Percentiles rank a stretch among this genome's conserved stretches.
Evolutionary conservation across 2,888 invertebrate species (phyloP).

Genomic region (Steromphala cineraria): DNA sequence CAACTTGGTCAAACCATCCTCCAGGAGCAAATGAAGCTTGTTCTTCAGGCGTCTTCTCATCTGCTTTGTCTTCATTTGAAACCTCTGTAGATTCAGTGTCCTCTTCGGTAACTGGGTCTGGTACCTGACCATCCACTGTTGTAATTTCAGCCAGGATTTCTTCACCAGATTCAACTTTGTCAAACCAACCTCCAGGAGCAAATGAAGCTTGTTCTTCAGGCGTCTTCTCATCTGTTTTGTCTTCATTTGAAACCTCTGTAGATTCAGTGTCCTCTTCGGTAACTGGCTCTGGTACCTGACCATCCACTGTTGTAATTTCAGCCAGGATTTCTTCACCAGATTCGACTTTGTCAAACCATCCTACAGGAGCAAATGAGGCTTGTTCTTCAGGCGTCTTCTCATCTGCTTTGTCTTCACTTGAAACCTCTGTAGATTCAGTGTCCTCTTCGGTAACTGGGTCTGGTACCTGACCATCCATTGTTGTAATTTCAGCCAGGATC

Average conservation of each 20-base stretch:
- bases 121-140: neutral
- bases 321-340: no score
- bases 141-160: neutral
- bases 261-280: neutral
- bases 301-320: neutral
- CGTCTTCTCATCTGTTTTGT: neutral
- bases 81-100: neutral
- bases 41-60: neutral
- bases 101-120: neutral
- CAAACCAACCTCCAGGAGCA: constrained; percentile 2
- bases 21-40: neutral
- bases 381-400: neutral
- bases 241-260: neutral
- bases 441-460: neutral
- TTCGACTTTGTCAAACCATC: no score
- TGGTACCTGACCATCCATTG: neutral
- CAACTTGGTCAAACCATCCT: neutral
- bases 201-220: neutral
- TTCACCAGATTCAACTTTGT: neutral
- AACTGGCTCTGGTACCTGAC: neutral
- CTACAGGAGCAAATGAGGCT: no score
- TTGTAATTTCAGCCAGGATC: neutral
- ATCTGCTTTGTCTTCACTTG: neutral
- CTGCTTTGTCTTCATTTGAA: neutral
- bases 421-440: neutral